These are phyloP conservation scores for Podarcis siculus DNA, from an alignment of 2,797 vertebrate species.

Conservation along the genomic window DNA sequence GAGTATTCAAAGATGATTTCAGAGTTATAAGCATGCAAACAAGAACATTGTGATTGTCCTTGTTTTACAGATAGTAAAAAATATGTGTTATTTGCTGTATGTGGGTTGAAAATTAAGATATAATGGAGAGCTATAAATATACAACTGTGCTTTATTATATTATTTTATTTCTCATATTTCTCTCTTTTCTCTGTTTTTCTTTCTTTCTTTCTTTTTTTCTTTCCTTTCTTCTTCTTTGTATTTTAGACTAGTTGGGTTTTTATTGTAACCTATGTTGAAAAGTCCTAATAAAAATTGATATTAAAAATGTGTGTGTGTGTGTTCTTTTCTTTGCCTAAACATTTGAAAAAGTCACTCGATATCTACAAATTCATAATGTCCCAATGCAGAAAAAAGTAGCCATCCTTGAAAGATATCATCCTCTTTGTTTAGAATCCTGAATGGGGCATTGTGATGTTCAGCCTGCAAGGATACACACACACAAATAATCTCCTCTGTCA, in stretches of 20 bases:
- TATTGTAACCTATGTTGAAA: no score
- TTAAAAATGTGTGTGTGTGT: no score
- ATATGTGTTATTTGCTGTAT: constrained; percentile 1
- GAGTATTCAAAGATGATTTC: no score
- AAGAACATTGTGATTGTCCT: neutral
- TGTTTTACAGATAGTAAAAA: constrained; percentile 2
- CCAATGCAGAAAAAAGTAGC: constrained; percentile 1
- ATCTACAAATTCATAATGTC: constrained; percentile 59
- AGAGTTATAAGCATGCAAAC: neutral
- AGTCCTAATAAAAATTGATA: no score
- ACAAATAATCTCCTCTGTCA: constrained; percentile 37
- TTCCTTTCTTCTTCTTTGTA: no score
- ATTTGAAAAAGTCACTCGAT: constrained; percentile 59
- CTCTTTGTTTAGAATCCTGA: constrained; percentile 74
- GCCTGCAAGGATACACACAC: constrained; percentile 64
- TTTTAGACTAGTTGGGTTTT: no score
- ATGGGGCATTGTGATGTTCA: constrained; percentile 72
- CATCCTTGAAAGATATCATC: constrained; percentile 46
- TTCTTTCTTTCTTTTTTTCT: no score
- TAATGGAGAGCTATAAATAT: no score
- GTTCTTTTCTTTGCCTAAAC: constrained; percentile 68
- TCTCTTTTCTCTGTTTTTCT: no score
- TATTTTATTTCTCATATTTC: no score
- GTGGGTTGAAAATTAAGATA: no score
- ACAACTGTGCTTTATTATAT: no score